These are phyloP conservation scores for Microtus oregoni DNA, from an alignment of 2,113 vertebrate species.

Conservation along the genomic window DNA sequence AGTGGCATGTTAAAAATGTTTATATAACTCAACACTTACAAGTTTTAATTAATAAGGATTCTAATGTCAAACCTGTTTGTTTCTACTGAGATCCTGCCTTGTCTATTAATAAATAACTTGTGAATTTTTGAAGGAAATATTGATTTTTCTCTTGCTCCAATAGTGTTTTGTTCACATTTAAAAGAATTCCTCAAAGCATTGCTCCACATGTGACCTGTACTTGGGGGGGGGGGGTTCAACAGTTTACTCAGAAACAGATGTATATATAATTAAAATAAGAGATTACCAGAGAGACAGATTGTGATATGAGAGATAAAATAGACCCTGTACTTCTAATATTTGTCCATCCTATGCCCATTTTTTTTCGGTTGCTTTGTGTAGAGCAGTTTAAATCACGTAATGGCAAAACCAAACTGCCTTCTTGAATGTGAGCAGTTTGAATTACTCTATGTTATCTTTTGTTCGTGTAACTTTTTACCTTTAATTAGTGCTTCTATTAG, in stretches of 20 bases:
- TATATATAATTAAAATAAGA: conserved; percentile 11
- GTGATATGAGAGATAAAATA: not conserved
- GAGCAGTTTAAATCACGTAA: not conserved
- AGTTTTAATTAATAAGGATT: conserved; percentile 2
- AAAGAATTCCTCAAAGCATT: conserved; percentile 30
- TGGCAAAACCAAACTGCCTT: conserved; percentile 19
- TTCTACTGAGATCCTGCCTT: not conserved
- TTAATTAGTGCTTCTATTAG: not conserved
- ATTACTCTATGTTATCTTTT: conserved; percentile 30
- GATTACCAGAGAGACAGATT: not conserved
- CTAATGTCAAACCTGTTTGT: not conserved
- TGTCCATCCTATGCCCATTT: not conserved
- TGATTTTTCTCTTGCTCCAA: not conserved
- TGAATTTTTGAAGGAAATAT: conserved; percentile 9
- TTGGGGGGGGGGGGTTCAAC: conserved; percentile 24
- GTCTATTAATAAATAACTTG: conserved; percentile 1
- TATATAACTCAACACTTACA: not conserved
- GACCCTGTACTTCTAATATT: not conserved
- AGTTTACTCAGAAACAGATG: not conserved
- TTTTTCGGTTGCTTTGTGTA: not conserved
- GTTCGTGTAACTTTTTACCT: not conserved
- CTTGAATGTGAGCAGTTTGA: not conserved
- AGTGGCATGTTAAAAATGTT: not conserved
- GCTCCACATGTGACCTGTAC: not conserved
- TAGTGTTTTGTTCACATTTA: not conserved